Conservation (phyloP, 2,797 vertebrate species). For the Tauraco hartlaubi region DNA sequence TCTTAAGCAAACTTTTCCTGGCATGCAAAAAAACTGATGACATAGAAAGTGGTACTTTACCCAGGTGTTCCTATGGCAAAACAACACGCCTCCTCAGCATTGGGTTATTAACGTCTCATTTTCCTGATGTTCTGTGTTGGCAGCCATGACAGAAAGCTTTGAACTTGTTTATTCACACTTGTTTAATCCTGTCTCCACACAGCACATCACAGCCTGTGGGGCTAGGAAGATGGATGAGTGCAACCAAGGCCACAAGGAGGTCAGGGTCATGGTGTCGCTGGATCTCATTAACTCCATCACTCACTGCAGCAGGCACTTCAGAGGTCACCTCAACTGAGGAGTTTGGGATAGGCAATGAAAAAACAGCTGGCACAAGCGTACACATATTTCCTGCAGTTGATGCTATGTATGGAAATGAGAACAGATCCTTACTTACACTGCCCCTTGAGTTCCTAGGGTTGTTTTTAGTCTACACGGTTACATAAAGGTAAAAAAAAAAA, state of each 20-base stretch:
- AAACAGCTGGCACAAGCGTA: slow-evolving; percentile 40
- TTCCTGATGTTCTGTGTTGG: slow-evolving; percentile 64
- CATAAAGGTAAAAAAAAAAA: background rate
- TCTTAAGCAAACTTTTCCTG: background rate
- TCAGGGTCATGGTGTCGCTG: slow-evolving; percentile 81
- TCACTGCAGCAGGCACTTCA: slow-evolving; percentile 76
- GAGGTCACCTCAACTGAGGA: slow-evolving; percentile 74
- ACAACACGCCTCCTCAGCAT: slow-evolving; percentile 70
- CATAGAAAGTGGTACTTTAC: slow-evolving; percentile 63
- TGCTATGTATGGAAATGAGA: background rate
- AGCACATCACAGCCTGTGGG: slow-evolving; percentile 75
- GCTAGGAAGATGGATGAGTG: slow-evolving; percentile 83
- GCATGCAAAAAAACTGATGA: background rate
- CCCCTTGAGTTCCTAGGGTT: background rate
- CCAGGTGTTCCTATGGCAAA: slow-evolving; percentile 75
- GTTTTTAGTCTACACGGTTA: background rate
- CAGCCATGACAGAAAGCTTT: slow-evolving; percentile 80
- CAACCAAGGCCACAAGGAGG: slow-evolving; percentile 72
- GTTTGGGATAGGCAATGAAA: slow-evolving; percentile 32
- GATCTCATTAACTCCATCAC: slow-evolving; percentile 86
- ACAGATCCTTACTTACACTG: background rate
- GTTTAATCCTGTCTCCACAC: slow-evolving; percentile 85
- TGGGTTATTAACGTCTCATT: slow-evolving; percentile 78
- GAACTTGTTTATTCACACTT: slow-evolving; percentile 87
- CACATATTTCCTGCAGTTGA: background rate